phyloP scores from a whole-genome alignment of 2,888 invertebrate genomes.

The Pemphredon lugubris region DNA sequence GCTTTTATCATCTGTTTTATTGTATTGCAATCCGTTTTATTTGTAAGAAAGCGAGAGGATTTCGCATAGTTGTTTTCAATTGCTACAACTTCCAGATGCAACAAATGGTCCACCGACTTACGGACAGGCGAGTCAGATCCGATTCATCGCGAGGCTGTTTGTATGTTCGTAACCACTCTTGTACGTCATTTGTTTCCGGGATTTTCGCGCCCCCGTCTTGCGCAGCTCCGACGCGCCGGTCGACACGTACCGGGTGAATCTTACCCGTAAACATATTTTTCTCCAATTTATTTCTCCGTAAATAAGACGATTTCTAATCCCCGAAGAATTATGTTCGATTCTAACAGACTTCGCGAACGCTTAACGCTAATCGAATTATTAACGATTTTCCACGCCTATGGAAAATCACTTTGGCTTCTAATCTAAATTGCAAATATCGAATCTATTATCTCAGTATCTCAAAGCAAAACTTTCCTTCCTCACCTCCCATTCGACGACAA shows the following conservation, averaged over 20 bases:
- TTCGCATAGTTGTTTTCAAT: background rate
- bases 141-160: conserved; percentile 75
- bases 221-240: conserved; percentile 52
- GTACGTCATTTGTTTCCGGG: conserved; percentile 78
- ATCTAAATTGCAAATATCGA: background rate
- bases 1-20: too few species aligned
- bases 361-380: too few species aligned
- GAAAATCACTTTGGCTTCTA: background rate
- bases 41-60: too few species aligned
- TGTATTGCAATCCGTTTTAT: too few species aligned
- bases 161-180: conserved; percentile 78
- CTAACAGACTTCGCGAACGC: too few species aligned
- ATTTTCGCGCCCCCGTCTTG: conserved; percentile 73
- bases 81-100: conserved; percentile 46
- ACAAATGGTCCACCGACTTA: conserved; percentile 71
- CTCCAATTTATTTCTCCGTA: background rate
- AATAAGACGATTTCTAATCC: too few species aligned
- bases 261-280: conserved; percentile 29
- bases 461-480: background rate
- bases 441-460: background rate
- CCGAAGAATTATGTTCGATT: too few species aligned
- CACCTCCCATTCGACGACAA: background rate
- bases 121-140: conserved; percentile 72
- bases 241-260: conserved; percentile 69
- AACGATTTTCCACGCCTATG: background rate